Evolutionary conservation across 35 echinoderm and acorn worm species (phyloP).

Genomic region (Apostichopus parvimensis): DNA sequence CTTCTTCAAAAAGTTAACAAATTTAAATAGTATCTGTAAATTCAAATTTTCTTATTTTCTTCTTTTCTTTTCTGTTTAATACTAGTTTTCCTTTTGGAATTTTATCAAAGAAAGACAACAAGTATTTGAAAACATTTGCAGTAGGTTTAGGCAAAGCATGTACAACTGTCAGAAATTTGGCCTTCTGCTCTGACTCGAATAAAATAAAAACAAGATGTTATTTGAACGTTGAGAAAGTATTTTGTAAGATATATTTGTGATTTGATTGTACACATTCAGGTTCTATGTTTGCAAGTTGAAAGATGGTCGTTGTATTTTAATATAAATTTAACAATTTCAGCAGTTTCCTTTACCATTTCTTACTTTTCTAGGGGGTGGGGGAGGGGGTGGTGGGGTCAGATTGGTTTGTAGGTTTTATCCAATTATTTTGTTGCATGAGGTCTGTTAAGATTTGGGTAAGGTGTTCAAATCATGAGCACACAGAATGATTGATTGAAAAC

Average conservation of each 20-base stretch:
- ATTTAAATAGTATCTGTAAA: slow-evolving; percentile 33
- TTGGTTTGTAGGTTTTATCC: no score
- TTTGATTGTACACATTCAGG: background rate
- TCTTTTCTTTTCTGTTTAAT: background rate
- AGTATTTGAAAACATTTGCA: background rate
- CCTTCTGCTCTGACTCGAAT: background rate
- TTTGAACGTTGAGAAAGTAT: background rate
- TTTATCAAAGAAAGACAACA: background rate
- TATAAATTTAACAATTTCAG: no score
- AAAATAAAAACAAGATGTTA: background rate
- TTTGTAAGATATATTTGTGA: background rate
- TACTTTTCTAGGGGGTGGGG: no score
- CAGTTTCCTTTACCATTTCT: no score
- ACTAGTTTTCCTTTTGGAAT: background rate
- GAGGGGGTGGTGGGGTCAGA: no score
- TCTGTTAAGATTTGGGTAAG: no score
- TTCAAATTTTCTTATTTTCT: background rate
- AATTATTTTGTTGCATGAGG: no score
- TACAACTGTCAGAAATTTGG: background rate
- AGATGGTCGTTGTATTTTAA: no score
- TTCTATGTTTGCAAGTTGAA: background rate
- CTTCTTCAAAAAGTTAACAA: slow-evolving; percentile 14
- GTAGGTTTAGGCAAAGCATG: background rate
- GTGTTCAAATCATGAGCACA: no score
- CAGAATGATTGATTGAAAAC: no score